phyloP scores from a whole-genome alignment of 2,113 vertebrate genomes.

The Boleophthalmus pectinirostris region DNA sequence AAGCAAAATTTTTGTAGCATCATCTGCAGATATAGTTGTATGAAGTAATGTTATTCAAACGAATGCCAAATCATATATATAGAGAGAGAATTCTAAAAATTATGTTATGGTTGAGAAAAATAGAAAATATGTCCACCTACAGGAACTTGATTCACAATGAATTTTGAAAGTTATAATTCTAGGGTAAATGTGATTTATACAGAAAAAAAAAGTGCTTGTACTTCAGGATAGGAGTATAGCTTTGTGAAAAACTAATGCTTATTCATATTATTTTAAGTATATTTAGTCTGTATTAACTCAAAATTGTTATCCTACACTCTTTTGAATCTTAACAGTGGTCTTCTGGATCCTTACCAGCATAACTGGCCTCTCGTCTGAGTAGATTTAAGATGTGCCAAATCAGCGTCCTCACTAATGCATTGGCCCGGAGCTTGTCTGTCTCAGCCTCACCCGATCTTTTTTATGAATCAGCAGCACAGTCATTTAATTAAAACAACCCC shows the following conservation, averaged over 20 bases:
- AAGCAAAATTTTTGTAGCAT: background rate
- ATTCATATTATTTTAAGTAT: background rate
- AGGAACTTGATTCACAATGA: too few species aligned
- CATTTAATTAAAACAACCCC: conserved; percentile 40
- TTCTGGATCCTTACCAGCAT: conserved; percentile 3
- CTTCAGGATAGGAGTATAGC: background rate
- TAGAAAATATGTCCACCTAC: too few species aligned
- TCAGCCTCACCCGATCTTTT: conserved; percentile 10
- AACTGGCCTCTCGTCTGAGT: conserved; percentile 36
- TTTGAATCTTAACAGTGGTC: background rate
- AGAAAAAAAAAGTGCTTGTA: background rate
- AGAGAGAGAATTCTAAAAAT: too few species aligned
- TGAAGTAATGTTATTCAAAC: background rate
- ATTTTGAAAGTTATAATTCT: too few species aligned
- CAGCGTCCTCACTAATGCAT: conserved; percentile 23
- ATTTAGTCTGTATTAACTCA: background rate
- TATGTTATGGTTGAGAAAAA: too few species aligned
- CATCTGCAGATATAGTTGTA: background rate
- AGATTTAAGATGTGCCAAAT: conserved; percentile 34
- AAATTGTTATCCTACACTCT: background rate
- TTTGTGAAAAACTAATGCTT: background rate
- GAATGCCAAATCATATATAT: background rate
- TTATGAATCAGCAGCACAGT: conserved; percentile 28
- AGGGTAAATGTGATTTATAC: too few species aligned
- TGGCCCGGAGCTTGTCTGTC: conserved; percentile 10